Evolutionary conservation across 2,113 vertebrate species (phyloP).

Genomic region (crab-eating macaque (Macaca fascicularis)): T2T-MFA8v1.1 NC_088392.1:11801501-11802000

Average conservation of each 20-base stretch:
- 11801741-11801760: fast-evolving
- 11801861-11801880: too few species aligned
- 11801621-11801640: background rate
- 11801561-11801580: background rate
- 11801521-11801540: background rate
- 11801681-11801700: background rate
- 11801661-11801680: background rate
- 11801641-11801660: background rate
- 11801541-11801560: background rate
- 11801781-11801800: background rate
- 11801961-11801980: too few species aligned
- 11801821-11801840: too few species aligned
- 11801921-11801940: too few species aligned
- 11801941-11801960: too few species aligned
- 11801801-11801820: background rate
- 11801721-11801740: background rate
- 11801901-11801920: too few species aligned
- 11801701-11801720: background rate
- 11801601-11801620: background rate
- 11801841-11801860: too few species aligned
- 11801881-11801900: too few species aligned
- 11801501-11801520: too few species aligned
- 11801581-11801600: background rate
- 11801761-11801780: background rate
- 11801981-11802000: too few species aligned